These are phyloP conservation scores for Vireo griseus DNA, from an alignment of 2,797 vertebrate genomes.

Conservation along the genomic window DNA sequence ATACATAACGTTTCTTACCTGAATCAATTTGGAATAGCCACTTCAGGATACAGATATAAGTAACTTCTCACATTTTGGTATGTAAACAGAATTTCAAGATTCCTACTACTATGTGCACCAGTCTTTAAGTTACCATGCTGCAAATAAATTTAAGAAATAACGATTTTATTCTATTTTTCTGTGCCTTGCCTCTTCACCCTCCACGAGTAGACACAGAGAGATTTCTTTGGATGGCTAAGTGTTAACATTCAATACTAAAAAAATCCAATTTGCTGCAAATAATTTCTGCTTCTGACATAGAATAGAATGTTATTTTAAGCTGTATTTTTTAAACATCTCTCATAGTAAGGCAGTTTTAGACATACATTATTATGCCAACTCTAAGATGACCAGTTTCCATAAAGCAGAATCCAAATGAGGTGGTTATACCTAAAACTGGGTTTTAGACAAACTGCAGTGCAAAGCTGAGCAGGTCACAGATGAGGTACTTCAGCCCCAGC, in stretches of 20 bases:
- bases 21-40: background rate
- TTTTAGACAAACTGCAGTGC: background rate
- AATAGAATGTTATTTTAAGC: background rate
- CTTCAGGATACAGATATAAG: background rate
- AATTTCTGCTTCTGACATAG: background rate
- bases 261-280: background rate
- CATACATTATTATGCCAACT: background rate
- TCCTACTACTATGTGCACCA: background rate
- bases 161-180: background rate
- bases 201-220: background rate
- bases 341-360: background rate
- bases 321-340: background rate
- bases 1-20: background rate
- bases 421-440: background rate
- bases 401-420: background rate
- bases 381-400: background rate
- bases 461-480: background rate
- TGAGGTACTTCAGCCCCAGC: background rate
- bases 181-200: background rate
- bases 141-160: slow-evolving; percentile 14
- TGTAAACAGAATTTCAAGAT: background rate
- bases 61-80: background rate
- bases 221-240: background rate
- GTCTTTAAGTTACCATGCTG: background rate
- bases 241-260: background rate